phyloP scores from a whole-genome alignment of 2,888 invertebrate species.

The Achlya flavicornis region DNA sequence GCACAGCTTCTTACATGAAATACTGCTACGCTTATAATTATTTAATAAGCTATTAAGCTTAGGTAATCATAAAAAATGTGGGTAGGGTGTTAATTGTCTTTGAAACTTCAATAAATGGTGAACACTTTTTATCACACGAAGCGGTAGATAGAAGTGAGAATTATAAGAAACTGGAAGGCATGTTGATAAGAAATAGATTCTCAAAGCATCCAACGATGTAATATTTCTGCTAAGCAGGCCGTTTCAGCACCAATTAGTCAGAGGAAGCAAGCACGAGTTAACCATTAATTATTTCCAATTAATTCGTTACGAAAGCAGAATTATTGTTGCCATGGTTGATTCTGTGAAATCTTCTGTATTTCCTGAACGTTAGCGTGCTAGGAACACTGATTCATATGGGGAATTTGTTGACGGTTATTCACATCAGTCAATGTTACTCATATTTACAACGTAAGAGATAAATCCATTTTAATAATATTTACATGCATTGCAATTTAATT shows the following conservation, averaged over 20 bases:
- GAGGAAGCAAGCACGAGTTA: slow-evolving; percentile 30
- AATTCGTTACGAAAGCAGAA: slow-evolving; percentile 32
- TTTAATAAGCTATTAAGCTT: neutral
- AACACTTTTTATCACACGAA: neutral
- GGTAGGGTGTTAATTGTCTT: neutral
- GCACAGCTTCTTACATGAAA: neutral
- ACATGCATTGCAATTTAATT: slow-evolving; percentile 1
- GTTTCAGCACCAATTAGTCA: slow-evolving; percentile 26
- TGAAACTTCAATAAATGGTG: neutral
- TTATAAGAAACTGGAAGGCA: slow-evolving; percentile 1
- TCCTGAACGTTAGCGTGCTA: slow-evolving; percentile 18
- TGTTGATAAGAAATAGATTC: slow-evolving; percentile 18
- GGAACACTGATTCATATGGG: slow-evolving; percentile 14
- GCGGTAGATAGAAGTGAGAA: neutral
- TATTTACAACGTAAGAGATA: slow-evolving; percentile 13
- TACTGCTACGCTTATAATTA: neutral
- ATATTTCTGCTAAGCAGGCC: slow-evolving; percentile 20
- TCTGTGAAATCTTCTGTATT: slow-evolving; percentile 26
- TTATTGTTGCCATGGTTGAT: slow-evolving; percentile 24
- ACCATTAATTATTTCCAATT: slow-evolving; percentile 34
- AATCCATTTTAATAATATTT: slow-evolving; percentile 8
- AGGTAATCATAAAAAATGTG: neutral
- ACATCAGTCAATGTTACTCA: slow-evolving; percentile 12
- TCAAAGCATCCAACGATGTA: slow-evolving; percentile 12
- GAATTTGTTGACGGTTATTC: slow-evolving; percentile 15